phyloP scores from a whole-genome alignment of 2,888 invertebrate genomes.

The Teinopalpus imperialis region DNA sequence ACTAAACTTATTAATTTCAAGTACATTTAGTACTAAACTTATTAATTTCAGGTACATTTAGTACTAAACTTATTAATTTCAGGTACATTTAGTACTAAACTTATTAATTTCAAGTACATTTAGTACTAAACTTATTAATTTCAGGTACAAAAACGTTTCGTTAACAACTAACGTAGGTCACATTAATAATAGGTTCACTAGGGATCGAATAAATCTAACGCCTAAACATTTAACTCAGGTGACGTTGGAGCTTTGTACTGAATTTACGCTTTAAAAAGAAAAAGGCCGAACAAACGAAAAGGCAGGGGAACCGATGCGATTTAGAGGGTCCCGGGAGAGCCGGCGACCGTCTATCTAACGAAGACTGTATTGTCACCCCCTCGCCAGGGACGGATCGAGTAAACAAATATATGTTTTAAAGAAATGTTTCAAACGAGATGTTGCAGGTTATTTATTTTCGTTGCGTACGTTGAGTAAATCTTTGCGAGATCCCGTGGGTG shows the following conservation, averaged over 20 bases:
- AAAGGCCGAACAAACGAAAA: constrained; percentile 57
- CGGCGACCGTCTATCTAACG: constrained; percentile 43
- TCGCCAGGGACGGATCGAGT: constrained; percentile 36
- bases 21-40: too few species aligned
- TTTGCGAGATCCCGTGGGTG: constrained; percentile 5
- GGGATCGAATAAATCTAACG: constrained; percentile 13
- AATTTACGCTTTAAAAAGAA: constrained; percentile 37
- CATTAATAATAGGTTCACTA: too few species aligned
- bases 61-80: too few species aligned
- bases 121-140: too few species aligned
- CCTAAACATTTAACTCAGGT: constrained; percentile 13
- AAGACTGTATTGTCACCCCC: constrained; percentile 60
- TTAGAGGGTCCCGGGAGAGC: constrained; percentile 60
- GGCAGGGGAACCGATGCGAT: constrained; percentile 66
- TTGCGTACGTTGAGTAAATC: constrained; percentile 17
- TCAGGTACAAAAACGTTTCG: too few species aligned
- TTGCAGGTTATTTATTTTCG: constrained; percentile 27
- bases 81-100: too few species aligned
- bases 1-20: too few species aligned
- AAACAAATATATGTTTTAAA: constrained; percentile 28
- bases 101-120: too few species aligned
- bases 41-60: too few species aligned
- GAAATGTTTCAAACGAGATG: constrained; percentile 17
- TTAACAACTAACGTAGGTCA: too few species aligned
- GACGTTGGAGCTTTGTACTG: constrained; percentile 17